Evolutionary conservation across 2,888 invertebrate species (phyloP).

Genomic region (Nomada goodeniana): DNA sequence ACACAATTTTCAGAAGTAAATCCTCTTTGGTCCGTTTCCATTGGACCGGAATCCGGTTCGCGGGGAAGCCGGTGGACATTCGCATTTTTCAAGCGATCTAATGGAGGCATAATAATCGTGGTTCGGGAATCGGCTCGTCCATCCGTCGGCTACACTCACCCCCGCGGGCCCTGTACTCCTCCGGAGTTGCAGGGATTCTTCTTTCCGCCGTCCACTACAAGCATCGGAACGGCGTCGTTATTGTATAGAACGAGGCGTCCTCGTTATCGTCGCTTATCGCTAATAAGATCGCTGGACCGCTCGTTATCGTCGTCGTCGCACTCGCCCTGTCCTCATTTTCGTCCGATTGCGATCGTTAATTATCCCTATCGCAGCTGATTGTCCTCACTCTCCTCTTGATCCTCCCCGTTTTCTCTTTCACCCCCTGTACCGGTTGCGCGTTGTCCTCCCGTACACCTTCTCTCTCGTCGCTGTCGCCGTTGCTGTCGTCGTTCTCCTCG

Average conservation of each 20-base stretch:
- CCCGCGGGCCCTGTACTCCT: conserved; percentile 34
- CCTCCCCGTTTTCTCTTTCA: conserved; percentile 41
- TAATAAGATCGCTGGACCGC: conserved; percentile 83
- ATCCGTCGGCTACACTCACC: conserved; percentile 27
- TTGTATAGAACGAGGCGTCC: conserved; percentile 75
- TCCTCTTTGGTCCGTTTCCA: background rate
- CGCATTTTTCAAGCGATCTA: conserved; percentile 30
- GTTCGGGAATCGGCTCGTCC: conserved; percentile 10
- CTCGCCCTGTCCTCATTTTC: conserved; percentile 81
- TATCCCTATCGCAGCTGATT: conserved; percentile 81
- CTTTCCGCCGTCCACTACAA: conserved; percentile 54
- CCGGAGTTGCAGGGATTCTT: conserved; percentile 45
- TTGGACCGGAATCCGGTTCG: background rate
- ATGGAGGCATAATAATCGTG: conserved; percentile 41
- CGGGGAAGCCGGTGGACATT: background rate
- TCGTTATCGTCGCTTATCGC: conserved; percentile 82
- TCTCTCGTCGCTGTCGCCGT: conserved; percentile 38
- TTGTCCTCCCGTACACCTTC: conserved; percentile 33
- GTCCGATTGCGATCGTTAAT: conserved; percentile 83
- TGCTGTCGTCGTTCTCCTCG: conserved; percentile 68
- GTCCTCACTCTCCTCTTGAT: conserved; percentile 60
- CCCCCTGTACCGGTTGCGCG: conserved; percentile 11
- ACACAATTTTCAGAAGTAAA: conserved; percentile 2
- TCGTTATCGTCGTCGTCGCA: conserved; percentile 81
- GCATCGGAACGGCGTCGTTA: conserved; percentile 76